Evolutionary conservation across 2,113 vertebrate genomes (phyloP).

Genomic region (Pedionomus torquatus): DNA sequence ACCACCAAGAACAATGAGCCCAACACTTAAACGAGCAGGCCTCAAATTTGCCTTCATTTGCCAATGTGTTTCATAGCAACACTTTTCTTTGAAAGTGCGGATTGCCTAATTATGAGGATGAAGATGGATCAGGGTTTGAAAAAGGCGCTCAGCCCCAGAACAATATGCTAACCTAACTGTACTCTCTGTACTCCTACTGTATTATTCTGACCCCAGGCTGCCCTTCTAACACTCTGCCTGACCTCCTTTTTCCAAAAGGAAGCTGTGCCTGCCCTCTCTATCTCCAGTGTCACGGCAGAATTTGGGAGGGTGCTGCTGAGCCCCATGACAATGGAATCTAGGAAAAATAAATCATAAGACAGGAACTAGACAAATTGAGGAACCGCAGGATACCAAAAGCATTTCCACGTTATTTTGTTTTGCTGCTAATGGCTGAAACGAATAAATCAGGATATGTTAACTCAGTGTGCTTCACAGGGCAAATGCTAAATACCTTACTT

Average conservation of each 20-base stretch:
- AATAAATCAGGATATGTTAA: conserved; percentile 75
- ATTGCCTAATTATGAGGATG: conserved; percentile 67
- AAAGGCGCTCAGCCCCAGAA: conserved; percentile 62
- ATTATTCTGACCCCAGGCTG: conserved; percentile 81
- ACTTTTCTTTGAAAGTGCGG: conserved; percentile 63
- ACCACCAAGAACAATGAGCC: conserved; percentile 74
- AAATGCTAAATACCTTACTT: conserved; percentile 38
- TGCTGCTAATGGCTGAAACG: conserved; percentile 69
- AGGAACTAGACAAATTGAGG: conserved; percentile 74
- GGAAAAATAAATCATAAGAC: conserved; percentile 82
- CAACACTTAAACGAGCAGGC: conserved; percentile 69
- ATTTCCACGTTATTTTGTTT: conserved; percentile 65
- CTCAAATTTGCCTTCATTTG: conserved; percentile 79
- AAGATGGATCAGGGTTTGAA: conserved; percentile 76
- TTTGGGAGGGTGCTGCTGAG: conserved; percentile 72
- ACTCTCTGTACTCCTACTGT: conserved; percentile 68
- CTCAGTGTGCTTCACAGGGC: conserved; percentile 55
- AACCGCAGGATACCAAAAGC: conserved; percentile 69
- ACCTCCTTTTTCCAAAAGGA: conserved; percentile 79
- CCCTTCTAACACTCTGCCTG: conserved; percentile 78
- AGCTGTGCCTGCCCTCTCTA: conserved; percentile 65
- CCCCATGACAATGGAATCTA: conserved; percentile 75
- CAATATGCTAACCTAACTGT: conserved; percentile 74
- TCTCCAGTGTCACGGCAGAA: conserved; percentile 70
- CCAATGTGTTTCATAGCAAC: conserved; percentile 81